phyloP scores from a whole-genome alignment of 2,113 vertebrate genomes.

The Naja naja region DNA sequence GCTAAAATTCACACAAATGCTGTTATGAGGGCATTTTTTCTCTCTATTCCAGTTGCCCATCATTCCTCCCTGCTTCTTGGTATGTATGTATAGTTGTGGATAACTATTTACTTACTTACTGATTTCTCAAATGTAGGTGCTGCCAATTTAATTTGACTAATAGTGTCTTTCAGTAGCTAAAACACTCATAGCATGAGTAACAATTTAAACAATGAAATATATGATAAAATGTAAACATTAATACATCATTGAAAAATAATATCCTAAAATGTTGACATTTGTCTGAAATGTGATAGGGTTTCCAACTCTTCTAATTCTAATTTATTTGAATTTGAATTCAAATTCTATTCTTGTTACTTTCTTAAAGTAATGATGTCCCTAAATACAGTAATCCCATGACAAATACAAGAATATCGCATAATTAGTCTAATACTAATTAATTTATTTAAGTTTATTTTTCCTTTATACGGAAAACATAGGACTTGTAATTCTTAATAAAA shows the following conservation, averaged over 20 bases:
- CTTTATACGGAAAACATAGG: neutral
- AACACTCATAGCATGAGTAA: neutral
- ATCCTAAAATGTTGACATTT: neutral
- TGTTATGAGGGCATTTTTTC: neutral
- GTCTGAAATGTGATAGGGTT: no score
- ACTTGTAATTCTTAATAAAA: neutral
- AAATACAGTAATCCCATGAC: neutral
- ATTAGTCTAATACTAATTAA: neutral
- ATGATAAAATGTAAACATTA: neutral
- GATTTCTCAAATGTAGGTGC: neutral
- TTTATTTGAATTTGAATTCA: no score
- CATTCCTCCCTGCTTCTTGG: neutral
- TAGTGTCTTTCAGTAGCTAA: neutral
- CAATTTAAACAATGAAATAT: neutral
- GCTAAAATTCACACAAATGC: neutral
- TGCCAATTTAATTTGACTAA: neutral
- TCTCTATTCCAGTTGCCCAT: neutral
- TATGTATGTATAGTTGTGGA: neutral
- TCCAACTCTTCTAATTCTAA: no score
- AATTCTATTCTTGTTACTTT: neutral
- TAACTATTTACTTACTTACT: neutral
- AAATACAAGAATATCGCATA: neutral
- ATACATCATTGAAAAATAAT: neutral
- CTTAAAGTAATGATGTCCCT: neutral
- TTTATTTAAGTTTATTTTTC: neutral